Percentiles rank a stretch among this genome's conserved stretches.
Conservation (phyloP, 2,113 vertebrate species). For the Dascyllus trimaculatus region DNA sequence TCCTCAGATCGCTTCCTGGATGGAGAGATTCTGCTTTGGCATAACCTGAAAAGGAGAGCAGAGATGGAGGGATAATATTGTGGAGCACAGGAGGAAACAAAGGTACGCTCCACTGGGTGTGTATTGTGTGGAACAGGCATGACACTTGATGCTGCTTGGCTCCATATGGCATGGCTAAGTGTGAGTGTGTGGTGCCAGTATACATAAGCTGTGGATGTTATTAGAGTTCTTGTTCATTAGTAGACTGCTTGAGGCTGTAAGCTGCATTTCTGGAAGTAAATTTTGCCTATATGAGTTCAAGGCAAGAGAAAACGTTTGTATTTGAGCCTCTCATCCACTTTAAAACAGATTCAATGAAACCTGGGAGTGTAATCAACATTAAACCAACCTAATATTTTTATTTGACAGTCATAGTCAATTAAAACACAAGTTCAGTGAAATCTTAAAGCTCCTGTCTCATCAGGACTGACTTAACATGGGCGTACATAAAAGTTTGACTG, state of each 20-base stretch:
- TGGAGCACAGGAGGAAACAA: conserved; percentile 54
- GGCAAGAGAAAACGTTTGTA: too few species aligned
- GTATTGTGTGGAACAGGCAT: conserved; percentile 61
- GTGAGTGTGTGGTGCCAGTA: conserved; percentile 17
- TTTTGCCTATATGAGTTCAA: neutral
- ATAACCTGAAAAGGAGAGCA: conserved; percentile 70
- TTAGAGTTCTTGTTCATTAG: too few species aligned
- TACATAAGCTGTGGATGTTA: neutral
- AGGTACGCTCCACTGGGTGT: conserved; percentile 57
- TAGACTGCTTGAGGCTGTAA: too few species aligned
- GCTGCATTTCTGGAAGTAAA: neutral
- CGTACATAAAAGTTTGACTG: too few species aligned
- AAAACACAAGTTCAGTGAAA: too few species aligned
- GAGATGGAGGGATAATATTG: conserved; percentile 49
- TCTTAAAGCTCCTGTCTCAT: too few species aligned
- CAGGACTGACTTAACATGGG: too few species aligned
- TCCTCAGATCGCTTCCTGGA: conserved; percentile 34
- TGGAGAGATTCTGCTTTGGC: conserved; percentile 76
- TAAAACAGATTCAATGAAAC: too few species aligned
- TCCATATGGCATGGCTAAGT: conserved; percentile 77
- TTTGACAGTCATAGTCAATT: too few species aligned
- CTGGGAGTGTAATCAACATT: too few species aligned
- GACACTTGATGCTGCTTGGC: conserved; percentile 83
- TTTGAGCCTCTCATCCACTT: too few species aligned
- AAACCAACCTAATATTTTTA: too few species aligned